Percentiles rank a stretch among this genome's conserved stretches.
These are phyloP conservation scores for Manis javanica DNA, from an alignment of 2,797 vertebrate species.

Conservation along the genomic window DNA sequence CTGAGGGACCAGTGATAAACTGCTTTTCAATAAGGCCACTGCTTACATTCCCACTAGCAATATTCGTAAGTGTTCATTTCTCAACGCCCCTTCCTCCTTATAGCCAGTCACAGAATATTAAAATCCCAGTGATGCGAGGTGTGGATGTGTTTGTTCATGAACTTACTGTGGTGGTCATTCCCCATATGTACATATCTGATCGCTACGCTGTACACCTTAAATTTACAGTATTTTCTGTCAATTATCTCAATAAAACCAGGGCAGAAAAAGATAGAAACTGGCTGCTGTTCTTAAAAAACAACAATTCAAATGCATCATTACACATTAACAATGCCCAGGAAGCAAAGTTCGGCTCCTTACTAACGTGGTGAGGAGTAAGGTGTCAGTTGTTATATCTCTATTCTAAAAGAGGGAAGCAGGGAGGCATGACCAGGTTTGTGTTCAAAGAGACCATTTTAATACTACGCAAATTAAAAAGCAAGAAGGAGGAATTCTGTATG, in stretches of 20 bases:
- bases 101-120: not conserved
- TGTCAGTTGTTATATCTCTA: not conserved
- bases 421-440: not conserved
- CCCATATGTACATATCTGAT: not conserved
- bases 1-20: not conserved
- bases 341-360: not conserved
- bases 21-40: not conserved
- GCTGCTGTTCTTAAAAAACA: not conserved
- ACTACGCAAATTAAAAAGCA: not conserved
- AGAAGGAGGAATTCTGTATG: not conserved
- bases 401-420: not conserved
- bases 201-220: not conserved
- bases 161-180: not conserved
- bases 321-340: not conserved
- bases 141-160: not conserved
- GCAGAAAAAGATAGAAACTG: not conserved
- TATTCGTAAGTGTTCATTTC: not conserved
- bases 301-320: not conserved
- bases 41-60: not conserved
- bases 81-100: not conserved
- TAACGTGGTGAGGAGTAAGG: not conserved
- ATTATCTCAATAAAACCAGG: not conserved
- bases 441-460: not conserved
- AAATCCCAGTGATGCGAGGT: not conserved
- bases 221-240: not conserved